These are phyloP conservation scores for Halictus ligatus DNA, from an alignment of 2,888 invertebrate species.

Conservation along the genomic window DNA sequence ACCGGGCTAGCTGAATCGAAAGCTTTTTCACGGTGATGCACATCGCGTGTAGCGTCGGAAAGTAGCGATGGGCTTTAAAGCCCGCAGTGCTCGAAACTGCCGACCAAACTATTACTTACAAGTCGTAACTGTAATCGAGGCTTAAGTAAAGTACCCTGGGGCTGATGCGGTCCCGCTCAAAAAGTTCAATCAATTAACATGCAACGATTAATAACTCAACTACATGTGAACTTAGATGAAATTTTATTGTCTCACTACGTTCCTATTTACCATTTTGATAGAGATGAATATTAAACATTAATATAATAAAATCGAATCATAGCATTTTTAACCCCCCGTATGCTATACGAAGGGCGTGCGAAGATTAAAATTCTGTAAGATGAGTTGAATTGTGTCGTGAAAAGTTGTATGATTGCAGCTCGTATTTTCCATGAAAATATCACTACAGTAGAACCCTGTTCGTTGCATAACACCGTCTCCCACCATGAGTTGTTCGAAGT, in stretches of 20 bases:
- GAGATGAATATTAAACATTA: neutral
- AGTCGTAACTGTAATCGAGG: neutral
- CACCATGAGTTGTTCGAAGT: neutral
- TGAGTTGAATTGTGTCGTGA: neutral
- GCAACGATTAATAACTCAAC: neutral
- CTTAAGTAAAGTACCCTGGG: neutral
- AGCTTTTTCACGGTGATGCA: conserved; percentile 62
- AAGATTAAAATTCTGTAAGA: neutral
- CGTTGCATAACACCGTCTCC: neutral
- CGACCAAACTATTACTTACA: conserved; percentile 10
- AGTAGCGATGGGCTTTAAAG: conserved; percentile 36
- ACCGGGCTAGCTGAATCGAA: conserved; percentile 40
- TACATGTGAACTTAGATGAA: neutral
- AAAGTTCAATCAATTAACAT: neutral
- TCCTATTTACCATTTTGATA: neutral
- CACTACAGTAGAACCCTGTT: neutral
- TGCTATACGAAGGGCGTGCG: too few species aligned
- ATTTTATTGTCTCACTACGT: neutral
- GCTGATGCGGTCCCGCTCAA: neutral
- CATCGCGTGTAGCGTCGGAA: conserved; percentile 28
- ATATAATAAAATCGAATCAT: neutral
- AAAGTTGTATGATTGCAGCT: neutral
- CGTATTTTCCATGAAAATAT: neutral
- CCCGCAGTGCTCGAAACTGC: conserved; percentile 22
- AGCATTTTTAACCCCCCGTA: neutral